Percentiles rank a stretch among this genome's conserved stretches.
Evolutionary conservation across 92 coral and sea anemone species (phyloP).

Genomic region (Epizoanthus rinbou): DNA sequence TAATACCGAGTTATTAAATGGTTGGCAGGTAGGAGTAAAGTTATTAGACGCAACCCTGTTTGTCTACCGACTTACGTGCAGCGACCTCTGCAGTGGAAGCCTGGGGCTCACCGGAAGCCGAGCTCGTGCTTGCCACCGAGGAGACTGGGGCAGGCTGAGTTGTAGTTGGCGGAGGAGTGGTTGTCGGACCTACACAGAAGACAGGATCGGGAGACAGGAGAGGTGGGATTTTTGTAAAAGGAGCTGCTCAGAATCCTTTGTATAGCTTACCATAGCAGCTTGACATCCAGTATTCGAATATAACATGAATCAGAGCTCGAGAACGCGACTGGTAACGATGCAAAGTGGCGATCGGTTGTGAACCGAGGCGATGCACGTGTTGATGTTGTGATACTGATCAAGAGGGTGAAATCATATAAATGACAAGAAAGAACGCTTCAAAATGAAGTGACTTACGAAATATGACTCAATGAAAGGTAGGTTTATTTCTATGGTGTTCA

Average conservation of each 20-base stretch:
- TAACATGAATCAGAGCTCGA: background rate
- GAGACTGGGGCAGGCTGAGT: slow-evolving; percentile 43
- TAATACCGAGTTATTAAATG: no score
- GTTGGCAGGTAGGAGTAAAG: no score
- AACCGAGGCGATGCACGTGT: background rate
- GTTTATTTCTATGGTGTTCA: slow-evolving; percentile 14
- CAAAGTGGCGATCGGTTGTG: background rate
- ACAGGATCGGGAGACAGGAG: background rate
- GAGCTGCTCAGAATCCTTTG: background rate
- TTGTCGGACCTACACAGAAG: slow-evolving; percentile 38
- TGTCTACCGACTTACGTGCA: slow-evolving; percentile 25
- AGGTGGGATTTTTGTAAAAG: background rate
- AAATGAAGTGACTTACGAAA: background rate
- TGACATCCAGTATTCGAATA: background rate
- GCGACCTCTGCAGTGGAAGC: slow-evolving; percentile 8
- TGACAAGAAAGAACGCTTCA: background rate
- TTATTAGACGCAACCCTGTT: background rate
- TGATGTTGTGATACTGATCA: background rate
- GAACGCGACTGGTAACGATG: background rate
- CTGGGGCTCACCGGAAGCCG: slow-evolving; percentile 45
- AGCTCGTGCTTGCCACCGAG: slow-evolving; percentile 39
- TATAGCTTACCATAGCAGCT: background rate
- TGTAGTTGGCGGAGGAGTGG: slow-evolving; percentile 33
- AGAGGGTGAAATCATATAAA: background rate
- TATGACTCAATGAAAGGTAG: slow-evolving; percentile 8